Conservation (phyloP, 1,140 invertebrate genomes). For the Pygmarrhopalites habei region DNA sequence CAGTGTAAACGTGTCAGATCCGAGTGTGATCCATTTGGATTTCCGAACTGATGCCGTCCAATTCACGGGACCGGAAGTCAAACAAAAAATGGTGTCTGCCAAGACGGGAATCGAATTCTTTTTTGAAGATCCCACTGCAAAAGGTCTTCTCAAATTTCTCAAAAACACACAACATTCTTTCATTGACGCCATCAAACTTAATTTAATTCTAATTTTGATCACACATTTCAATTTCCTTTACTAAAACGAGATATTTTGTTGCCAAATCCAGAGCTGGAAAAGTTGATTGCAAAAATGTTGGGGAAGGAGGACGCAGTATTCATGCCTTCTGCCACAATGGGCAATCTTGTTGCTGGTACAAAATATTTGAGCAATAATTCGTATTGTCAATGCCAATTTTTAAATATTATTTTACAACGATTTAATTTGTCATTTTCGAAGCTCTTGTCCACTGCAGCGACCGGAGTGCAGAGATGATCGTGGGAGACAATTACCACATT, state of each 20-base stretch:
- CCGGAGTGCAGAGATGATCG: conserved; percentile 74
- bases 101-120: conserved; percentile 88
- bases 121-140: conserved; percentile 85
- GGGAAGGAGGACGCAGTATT: conserved; percentile 85
- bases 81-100: conserved; percentile 73
- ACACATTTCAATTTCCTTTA: too few species aligned
- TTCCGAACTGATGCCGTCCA: conserved; percentile 66
- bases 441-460: conserved; percentile 74
- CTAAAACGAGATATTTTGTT: too few species aligned
- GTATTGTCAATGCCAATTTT: too few species aligned
- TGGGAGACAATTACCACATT: conserved; percentile 76
- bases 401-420: too few species aligned
- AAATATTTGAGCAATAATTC: too few species aligned
- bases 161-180: too few species aligned
- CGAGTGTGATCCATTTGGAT: conserved; percentile 55
- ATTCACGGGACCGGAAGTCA: conserved; percentile 73
- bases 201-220: too few species aligned
- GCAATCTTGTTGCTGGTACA: conserved; percentile 86
- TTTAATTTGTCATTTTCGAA: too few species aligned
- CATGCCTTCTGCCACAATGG: conserved; percentile 88
- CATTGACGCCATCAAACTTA: too few species aligned
- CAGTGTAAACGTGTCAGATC: too few species aligned
- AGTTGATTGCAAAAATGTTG: conserved; percentile 63
- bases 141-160: too few species aligned
- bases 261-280: conserved; percentile 71